Evolutionary conservation across 37 sponge, comb jelly and placozoan genomes (phyloP), one percentile per base, ranked within the genome.

Genomic region (Aplysina aerophoba): DNA sequence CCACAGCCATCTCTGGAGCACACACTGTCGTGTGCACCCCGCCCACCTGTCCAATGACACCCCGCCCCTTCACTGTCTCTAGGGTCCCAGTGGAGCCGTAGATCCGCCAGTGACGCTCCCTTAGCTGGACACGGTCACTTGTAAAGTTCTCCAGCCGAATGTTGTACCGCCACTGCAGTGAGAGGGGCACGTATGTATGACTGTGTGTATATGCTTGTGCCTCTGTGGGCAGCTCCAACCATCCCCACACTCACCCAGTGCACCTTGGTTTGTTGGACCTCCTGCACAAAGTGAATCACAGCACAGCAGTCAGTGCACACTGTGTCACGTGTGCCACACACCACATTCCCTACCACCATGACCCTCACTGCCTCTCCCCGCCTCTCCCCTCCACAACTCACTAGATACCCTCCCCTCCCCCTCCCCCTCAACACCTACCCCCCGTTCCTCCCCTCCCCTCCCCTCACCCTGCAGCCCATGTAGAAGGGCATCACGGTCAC

Each of bases 401-500:
- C n/a, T n/a, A n/a, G n/a, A n/a, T n/a, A n/a, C n/a, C n/a, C n/a
- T 44, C 50, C 50, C 8, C 50, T 44, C 50, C 50, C 3, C 25
- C 36, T 0, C 35, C 19, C 28, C 17, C 38, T 3, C 59, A 5
- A 1, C n/a, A 55, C 37, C 44, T 4, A 3, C 30, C 35, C 20
- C 67, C 59, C 31, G 80, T 72, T 56, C 86, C 86, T 44, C 53
- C 40, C 28, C 41, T 61, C 28, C 63, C 55, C n/a, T 24, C 84
- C 62, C 17, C 78, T 34, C 30, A 91, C 93, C 86, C 83, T 75
- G 56, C 81, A 54, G 20, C 99, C 99, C 92, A 98, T 94, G 85
- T 91, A 98, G 87, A 96, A 98, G 21, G 97, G 95, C 61, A 91
- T 92, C 41, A 98, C 95, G 44, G 97, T 95, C 24, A 98, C 89